A percentile compares a stretch with the other conserved stretches of the same genome.
These are phyloP conservation scores for Amazona vittata DNA, from an alignment of 2,113 vertebrate genomes.

Conservation along the genomic window DNA sequence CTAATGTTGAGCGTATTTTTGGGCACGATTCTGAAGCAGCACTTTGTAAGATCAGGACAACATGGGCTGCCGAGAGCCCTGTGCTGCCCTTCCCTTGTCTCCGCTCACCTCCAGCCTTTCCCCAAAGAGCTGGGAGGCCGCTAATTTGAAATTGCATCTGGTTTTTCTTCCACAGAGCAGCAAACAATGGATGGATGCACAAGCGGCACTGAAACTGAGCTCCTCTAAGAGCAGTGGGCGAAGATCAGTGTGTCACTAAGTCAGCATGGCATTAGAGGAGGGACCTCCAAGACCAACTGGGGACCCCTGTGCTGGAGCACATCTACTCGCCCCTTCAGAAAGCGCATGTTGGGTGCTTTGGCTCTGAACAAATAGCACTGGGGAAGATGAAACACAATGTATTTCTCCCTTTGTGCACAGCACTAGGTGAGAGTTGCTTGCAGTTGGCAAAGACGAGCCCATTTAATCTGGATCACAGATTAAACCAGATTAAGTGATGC, in stretches of 20 bases:
- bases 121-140: not conserved
- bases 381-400: not conserved
- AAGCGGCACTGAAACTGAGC: not conserved
- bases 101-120: not conserved
- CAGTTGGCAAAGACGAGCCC: not conserved
- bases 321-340: not conserved
- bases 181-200: fast-evolving
- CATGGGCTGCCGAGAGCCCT: fast-evolving
- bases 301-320: not conserved
- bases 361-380: not conserved
- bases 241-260: not conserved
- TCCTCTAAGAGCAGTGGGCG: not conserved
- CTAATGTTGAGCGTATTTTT: not conserved
- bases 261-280: fast-evolving
- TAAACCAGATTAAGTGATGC: not conserved
- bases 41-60: not conserved
- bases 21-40: not conserved
- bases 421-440: not conserved
- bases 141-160: not conserved
- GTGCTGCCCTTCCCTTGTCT: not conserved
- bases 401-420: not conserved
- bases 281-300: not conserved
- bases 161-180: not conserved
- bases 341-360: not conserved
- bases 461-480: not conserved